Evolutionary conservation across 1,140 invertebrate genomes (phyloP).

Genomic region (Pogonognathellus flavescens): DNA sequence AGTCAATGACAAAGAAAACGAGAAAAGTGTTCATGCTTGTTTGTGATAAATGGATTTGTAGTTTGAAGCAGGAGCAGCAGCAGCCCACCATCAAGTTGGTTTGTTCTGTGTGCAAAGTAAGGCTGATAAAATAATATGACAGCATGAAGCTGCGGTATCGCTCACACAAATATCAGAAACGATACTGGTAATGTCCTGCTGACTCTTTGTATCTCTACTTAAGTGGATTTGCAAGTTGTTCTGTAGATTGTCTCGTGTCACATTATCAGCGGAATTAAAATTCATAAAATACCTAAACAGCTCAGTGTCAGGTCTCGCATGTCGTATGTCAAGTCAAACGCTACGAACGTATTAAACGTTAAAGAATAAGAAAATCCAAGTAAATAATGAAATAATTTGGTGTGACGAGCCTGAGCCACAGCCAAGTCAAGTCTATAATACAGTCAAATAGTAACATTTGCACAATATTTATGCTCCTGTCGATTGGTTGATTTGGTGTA

Average conservation of each 20-base stretch:
- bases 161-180: constrained; percentile 41
- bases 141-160: constrained; percentile 36
- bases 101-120: no score
- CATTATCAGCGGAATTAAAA: constrained; percentile 38
- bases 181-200: constrained; percentile 41
- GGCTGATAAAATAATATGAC: not conserved
- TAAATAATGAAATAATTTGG: no score
- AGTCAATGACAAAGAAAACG: not conserved
- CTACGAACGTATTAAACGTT: no score
- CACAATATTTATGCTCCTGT: no score
- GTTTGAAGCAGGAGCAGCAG: not conserved
- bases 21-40: not conserved
- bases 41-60: constrained; percentile 39
- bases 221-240: constrained; percentile 42
- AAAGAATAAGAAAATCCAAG: no score
- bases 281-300: constrained; percentile 3
- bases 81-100: constrained; percentile 34
- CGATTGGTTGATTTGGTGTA: no score
- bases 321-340: constrained; percentile 17
- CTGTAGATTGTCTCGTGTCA: constrained; percentile 32
- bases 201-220: constrained; percentile 26
- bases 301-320: constrained; percentile 25
- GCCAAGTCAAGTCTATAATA: no score
- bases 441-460: no score
- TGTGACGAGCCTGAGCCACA: no score